phyloP scores from a whole-genome alignment of 30 jellyfish, hydroid and myxozoan species.

The Kudoa iwatai region DNA sequence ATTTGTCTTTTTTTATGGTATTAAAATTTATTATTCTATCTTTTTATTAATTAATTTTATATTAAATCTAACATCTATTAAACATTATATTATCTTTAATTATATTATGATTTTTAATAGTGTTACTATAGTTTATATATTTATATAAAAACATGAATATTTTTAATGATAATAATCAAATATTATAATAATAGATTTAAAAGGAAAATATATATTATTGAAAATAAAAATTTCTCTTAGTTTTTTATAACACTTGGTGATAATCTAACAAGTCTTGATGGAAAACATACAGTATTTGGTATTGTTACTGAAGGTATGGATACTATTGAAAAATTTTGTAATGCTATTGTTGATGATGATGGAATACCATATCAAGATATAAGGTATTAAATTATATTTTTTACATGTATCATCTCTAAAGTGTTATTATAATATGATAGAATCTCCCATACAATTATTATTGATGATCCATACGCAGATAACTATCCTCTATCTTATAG shows the following conservation, averaged over 20 bases:
- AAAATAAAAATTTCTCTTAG: constrained; percentile 3
- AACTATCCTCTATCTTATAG: neutral
- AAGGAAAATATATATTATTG: neutral
- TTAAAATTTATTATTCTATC: too few species aligned
- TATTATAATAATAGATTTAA: neutral
- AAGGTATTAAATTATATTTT: constrained; percentile 6
- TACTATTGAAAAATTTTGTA: constrained; percentile 18
- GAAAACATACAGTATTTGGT: constrained; percentile 76
- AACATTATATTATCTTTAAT: neutral
- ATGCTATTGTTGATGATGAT: constrained; percentile 23
- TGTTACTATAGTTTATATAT: too few species aligned
- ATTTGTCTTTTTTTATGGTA: neutral
- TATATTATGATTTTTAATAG: neutral
- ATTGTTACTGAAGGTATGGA: constrained; percentile 67
- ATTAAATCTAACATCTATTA: neutral
- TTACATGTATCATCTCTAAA: neutral
- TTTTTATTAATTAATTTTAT: too few species aligned
- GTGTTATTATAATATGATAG: constrained; percentile 2
- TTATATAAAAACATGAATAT: too few species aligned
- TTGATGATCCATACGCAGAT: constrained; percentile 25
- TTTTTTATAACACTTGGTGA: constrained; percentile 28
- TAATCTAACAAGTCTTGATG: constrained; percentile 28
- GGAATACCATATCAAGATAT: constrained; percentile 64
- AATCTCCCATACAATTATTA: constrained; percentile 28
- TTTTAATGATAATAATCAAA: too few species aligned